phyloP scores from a whole-genome alignment of 2,797 vertebrate species.

The Chloroceryle inda region DNA sequence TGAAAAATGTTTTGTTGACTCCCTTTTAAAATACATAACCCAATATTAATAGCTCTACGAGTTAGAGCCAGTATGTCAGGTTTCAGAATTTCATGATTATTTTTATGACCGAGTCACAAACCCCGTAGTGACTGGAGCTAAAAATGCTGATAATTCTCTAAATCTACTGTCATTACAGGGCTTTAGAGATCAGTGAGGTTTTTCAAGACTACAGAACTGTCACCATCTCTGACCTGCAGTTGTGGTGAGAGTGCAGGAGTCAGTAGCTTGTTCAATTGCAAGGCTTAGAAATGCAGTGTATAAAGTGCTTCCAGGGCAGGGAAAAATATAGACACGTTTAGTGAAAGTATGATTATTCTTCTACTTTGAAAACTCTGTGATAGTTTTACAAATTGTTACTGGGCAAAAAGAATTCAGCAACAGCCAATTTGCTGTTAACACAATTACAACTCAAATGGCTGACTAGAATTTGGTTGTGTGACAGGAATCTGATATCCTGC shows the following conservation, averaged over 20 bases:
- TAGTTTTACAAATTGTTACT: conserved; percentile 32
- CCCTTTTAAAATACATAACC: not conserved
- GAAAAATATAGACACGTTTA: not conserved
- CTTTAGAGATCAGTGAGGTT: not conserved
- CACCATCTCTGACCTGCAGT: not conserved
- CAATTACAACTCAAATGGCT: conserved; percentile 9
- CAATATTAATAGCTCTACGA: not conserved
- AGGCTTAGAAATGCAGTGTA: not conserved
- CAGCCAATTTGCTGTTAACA: conserved; percentile 54
- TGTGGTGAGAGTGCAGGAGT: not conserved
- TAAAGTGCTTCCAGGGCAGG: not conserved
- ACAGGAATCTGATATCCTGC: conserved; percentile 43
- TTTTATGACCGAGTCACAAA: not conserved
- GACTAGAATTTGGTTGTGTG: conserved; percentile 20
- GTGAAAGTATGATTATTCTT: not conserved
- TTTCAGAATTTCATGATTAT: not conserved
- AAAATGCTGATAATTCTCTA: conserved; percentile 22
- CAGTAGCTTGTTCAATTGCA: not conserved
- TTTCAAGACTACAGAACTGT: not conserved
- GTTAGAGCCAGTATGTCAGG: not conserved
- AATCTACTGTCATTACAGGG: not conserved
- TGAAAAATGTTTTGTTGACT: not conserved
- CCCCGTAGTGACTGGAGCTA: not conserved
- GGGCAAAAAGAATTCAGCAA: not conserved
- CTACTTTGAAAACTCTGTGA: not conserved